Evolutionary conservation across 2,888 invertebrate species (phyloP), one percentile per base, ranked within the genome.

Genomic region (Cataglyphis altisquamis): DNA sequence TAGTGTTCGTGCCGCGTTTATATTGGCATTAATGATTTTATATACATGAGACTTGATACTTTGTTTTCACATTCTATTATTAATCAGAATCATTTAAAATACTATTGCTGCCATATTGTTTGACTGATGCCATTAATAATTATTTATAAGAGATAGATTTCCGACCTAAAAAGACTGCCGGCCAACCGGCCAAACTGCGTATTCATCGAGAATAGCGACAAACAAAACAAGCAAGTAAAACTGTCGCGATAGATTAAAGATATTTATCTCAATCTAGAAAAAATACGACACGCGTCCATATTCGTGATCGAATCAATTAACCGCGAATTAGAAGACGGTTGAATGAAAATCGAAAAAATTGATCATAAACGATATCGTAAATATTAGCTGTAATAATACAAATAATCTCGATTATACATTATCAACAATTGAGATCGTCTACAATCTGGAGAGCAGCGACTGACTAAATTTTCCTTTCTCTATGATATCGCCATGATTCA

Each of bases 151-250:
- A 63, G n/a, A 63, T 39, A 74, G 18, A 80, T 87, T 90, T 90
- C 88, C 89, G 86, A 89, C 21, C 18, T 84, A 80, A 91, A 80
- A 91, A 91, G 90, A 89, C 90, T 91, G 91, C 87, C 86, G 88
- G 87, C 86, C 82, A 63, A 81, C 72, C 73, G 83, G 88, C 86
- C 87, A 73, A 57, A 80, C 70, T 83, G 45, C 70, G n/a, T 70
- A 45, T 80, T 78, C 60, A 80, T 60, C 62, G 78, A 72, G 72
- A 83, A 85, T 77, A 84, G 82, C 81, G 87, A 86, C 72, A 63
- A 82, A 81, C 10, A 29, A 29, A 86, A 32, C 52, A 18, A 72
- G 48, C 45, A 29, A 70, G 80, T 52, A 64, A 64, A 45, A 45
- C 32, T 41, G 60, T 80, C 72, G 72, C 41, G 29, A 3, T 80